Percentiles rank a stretch among this genome's conserved stretches.
Evolutionary conservation across 2,888 invertebrate genomes (phyloP).

Genomic region (Thymelicus sylvestris): DNA sequence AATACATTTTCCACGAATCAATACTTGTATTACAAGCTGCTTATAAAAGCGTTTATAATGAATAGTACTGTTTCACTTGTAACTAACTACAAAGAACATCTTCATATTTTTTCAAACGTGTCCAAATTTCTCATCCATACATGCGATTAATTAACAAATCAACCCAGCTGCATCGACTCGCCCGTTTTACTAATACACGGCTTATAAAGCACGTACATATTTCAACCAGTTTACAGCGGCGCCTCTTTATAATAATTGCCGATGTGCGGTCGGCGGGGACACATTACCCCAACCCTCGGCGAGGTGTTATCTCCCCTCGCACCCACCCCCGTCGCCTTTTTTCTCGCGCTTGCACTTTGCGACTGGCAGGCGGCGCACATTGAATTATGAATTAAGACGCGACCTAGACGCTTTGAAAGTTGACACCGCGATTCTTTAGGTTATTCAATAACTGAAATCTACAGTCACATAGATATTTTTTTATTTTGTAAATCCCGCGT

Average conservation of each 20-base stretch:
- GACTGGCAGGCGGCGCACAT: conserved; percentile 64
- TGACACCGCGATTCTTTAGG: conserved; percentile 8
- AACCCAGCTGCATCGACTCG: conserved; percentile 15
- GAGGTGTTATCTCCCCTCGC: conserved; percentile 38
- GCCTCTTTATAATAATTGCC: conserved; percentile 74
- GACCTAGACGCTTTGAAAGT: conserved; percentile 51
- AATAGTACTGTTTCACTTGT: too few relatives aligned
- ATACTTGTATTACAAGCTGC: too few relatives aligned
- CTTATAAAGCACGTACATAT: conserved; percentile 34
- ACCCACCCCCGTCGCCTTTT: conserved; percentile 62
- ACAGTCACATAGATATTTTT: background rate
- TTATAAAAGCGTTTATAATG: too few relatives aligned
- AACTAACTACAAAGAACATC: too few relatives aligned
- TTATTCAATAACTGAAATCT: background rate
- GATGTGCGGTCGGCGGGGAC: conserved; percentile 68
- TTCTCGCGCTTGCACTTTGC: conserved; percentile 74
- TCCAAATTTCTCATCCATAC: background rate
- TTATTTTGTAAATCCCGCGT: background rate
- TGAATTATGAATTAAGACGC: conserved; percentile 79
- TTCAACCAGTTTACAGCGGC: conserved; percentile 57
- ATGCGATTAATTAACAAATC: background rate
- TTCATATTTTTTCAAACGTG: background rate
- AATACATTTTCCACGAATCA: too few relatives aligned
- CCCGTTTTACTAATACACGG: conserved; percentile 13
- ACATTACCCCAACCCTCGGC: conserved; percentile 16